Conservation (phyloP, 2,113 vertebrate species). For the Chroicocephalus ridibundus region DNA sequence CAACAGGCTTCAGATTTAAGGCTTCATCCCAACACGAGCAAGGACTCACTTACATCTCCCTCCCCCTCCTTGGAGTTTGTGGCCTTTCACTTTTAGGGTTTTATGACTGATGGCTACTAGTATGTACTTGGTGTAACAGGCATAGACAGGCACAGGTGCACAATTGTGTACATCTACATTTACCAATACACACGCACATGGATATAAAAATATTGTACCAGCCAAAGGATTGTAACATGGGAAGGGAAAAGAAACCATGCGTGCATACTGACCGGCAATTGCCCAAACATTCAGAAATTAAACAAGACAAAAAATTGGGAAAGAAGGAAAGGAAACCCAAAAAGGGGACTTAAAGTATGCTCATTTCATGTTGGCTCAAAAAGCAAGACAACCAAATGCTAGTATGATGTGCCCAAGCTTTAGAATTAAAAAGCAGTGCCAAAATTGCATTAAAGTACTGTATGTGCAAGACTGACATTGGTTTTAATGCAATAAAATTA, state of each 20-base stretch:
- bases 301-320: not conserved
- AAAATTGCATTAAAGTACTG: not conserved
- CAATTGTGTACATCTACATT: not conserved
- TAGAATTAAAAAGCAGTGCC: not conserved
- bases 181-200: fast-evolving
- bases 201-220: not conserved
- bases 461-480: not conserved
- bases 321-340: not conserved
- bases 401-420: not conserved
- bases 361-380: not conserved
- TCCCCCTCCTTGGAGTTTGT: not conserved
- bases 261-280: not conserved
- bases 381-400: not conserved
- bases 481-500: not conserved
- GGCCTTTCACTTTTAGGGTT: not conserved
- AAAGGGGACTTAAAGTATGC: not conserved
- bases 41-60: not conserved
- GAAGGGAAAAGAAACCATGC: not conserved
- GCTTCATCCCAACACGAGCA: not conserved
- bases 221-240: not conserved
- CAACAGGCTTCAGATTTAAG: not conserved
- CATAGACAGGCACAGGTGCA: fast-evolving
- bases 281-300: not conserved
- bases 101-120: not conserved
- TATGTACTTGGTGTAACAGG: fast-evolving